Base-by-base conservation (phyloP, 2,797 vertebrate genomes). In the Myotis findleyi region DNA sequence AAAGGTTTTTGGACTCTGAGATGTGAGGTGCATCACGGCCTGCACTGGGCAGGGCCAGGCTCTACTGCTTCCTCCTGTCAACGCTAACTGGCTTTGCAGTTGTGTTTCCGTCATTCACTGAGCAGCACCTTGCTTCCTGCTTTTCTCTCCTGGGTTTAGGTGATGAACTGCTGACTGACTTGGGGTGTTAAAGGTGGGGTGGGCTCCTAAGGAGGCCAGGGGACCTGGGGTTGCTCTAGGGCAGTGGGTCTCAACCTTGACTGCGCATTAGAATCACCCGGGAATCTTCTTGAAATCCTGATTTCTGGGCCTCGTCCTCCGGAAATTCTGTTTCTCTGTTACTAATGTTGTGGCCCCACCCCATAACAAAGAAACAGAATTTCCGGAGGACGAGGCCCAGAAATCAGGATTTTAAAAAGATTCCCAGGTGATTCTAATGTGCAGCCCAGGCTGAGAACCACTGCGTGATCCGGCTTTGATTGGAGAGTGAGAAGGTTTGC, bases 21-120 rank as follows among this genome's bases (percentile, higher is more conserved):
- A 27, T 27, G 47, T 55, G 21, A 64, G 17, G 20, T 41, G 1
- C 71, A 4, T 47, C 10, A 53, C 21, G 18, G 23, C 21, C 81
- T 20, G 64, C 14, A 5, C 9, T 10, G 27, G 12, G 36, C 57
- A 36, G 23, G 21, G 16, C 9, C 23, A 36, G 44, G 41, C 33
- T 72, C 53, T 44, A 12, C 72, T 33, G 33, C n/a, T 33, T 53
- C 53, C 6, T 18, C 6, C 0, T 3, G 25, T 25, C 9, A 12
- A 14, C 1, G 27, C n/a, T 64, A 2, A 66, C 23, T 16, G 25
- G 69, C 23, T 44, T 6, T 53, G 30, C 14, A 33, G 44, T 41
- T 33, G 33, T 33, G 1, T 55, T 83, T 36, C 3, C 0, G 57
- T 20, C 18, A n/a, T 49, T 18, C 10, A 10, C 16, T 16, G 0